Conservation (phyloP, 2,797 vertebrate species). For the Thunnus albacares region DNA sequence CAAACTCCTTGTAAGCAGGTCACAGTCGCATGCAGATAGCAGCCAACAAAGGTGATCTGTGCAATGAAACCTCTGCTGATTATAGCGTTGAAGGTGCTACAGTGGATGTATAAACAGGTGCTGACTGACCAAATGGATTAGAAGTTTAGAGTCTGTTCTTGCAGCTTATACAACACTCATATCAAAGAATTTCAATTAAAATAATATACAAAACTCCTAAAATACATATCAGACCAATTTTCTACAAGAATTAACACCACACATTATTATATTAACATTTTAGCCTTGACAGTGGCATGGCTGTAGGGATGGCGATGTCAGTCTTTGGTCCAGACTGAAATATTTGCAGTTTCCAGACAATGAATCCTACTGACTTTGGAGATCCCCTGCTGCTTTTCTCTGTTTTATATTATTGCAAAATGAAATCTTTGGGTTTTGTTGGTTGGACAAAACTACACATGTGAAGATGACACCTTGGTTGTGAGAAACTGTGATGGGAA, state of each 20-base stretch:
- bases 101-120: not conserved
- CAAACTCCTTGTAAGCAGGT: constrained; percentile 74
- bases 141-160: not conserved
- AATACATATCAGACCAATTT: too few relatives aligned
- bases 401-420: too few relatives aligned
- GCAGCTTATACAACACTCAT: not conserved
- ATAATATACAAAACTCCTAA: not conserved
- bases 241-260: too few relatives aligned
- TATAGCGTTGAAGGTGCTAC: constrained; percentile 12
- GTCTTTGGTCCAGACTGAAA: not conserved
- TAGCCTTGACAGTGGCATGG: too few relatives aligned
- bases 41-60: constrained; percentile 63
- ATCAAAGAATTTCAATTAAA: not conserved
- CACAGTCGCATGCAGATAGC: constrained; percentile 63
- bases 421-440: too few relatives aligned
- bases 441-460: too few relatives aligned
- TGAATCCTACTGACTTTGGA: not conserved
- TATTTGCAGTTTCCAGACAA: not conserved
- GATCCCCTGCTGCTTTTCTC: too few relatives aligned
- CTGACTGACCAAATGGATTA: not conserved
- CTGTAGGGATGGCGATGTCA: not conserved
- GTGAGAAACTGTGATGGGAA: too few relatives aligned
- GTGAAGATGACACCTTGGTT: too few relatives aligned
- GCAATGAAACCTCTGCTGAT: constrained; percentile 47
- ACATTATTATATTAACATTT: too few relatives aligned